phyloP scores from a whole-genome alignment of 2,797 vertebrate genomes.

The Kryptopterus vitreolus region DNA sequence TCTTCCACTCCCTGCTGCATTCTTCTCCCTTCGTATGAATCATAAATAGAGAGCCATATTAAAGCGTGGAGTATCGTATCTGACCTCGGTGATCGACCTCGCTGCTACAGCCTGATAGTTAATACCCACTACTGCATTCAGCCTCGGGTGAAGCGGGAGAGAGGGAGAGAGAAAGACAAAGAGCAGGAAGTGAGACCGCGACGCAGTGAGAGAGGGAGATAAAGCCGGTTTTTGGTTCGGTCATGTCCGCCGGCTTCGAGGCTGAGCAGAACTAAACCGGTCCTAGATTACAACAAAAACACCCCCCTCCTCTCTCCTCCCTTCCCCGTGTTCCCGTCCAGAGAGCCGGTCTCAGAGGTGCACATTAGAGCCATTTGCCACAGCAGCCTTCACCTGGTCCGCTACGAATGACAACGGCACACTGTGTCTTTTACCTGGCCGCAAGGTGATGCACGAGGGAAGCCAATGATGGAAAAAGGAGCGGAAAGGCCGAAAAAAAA shows the following conservation, averaged over 20 bases:
- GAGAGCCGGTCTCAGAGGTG: conserved; percentile 1
- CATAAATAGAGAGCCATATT: conserved; percentile 38
- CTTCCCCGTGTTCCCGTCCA: conserved; percentile 4
- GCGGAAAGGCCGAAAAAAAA: conserved; percentile 29
- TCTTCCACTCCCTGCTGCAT: conserved; percentile 23
- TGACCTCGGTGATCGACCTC: conserved; percentile 24
- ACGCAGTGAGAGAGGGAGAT: conserved; percentile 5
- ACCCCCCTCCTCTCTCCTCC: too few species aligned
- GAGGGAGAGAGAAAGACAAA: background rate
- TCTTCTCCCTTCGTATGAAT: conserved; percentile 38
- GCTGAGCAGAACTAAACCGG: conserved; percentile 14
- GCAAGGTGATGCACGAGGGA: conserved; percentile 35
- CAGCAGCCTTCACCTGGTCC: conserved; percentile 19
- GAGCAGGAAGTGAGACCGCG: background rate
- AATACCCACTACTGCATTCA: conserved; percentile 31
- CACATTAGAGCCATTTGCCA: conserved; percentile 36
- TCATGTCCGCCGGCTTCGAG: conserved; percentile 24
- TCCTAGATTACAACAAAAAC: conserved; percentile 29
- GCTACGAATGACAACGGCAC: conserved; percentile 10
- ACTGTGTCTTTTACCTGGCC: conserved; percentile 3
- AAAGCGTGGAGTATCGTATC: conserved; percentile 22
- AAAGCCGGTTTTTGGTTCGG: conserved; percentile 19
- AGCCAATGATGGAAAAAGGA: conserved; percentile 43
- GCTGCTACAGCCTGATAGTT: conserved; percentile 26
- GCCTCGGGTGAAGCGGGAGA: background rate